These are phyloP conservation scores for Petrocephalus microphthalmus DNA, from an alignment of 2,113 vertebrate species.

Conservation along the genomic window DNA sequence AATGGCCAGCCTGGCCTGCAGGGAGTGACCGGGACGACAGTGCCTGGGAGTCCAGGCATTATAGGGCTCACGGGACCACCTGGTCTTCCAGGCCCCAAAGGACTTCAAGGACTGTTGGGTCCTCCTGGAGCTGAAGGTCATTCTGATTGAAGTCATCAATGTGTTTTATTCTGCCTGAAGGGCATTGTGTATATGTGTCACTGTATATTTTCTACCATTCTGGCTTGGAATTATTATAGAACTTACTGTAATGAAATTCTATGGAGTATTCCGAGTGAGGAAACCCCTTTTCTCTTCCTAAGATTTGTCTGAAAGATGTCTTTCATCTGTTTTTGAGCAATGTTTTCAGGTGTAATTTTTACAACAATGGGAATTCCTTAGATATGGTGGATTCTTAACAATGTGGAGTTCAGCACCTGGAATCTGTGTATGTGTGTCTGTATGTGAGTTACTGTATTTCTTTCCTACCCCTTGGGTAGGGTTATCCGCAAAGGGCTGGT, in stretches of 20 bases:
- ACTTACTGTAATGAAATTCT: background rate
- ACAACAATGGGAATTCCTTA: background rate
- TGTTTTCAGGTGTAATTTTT: background rate
- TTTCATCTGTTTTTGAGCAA: background rate
- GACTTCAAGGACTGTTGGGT: conserved; percentile 68
- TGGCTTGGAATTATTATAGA: background rate
- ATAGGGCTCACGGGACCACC: conserved; percentile 64
- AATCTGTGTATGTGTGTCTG: background rate
- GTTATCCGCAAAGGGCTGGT: background rate
- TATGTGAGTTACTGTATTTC: background rate
- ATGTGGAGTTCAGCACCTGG: background rate
- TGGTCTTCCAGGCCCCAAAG: conserved; percentile 67
- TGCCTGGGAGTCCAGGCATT: conserved; percentile 50
- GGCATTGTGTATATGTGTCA: background rate
- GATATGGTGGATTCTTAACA: background rate
- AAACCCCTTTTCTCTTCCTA: background rate
- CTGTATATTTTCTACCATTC: background rate
- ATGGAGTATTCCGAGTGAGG: background rate
- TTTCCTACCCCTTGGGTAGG: background rate
- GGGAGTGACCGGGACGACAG: conserved; percentile 51
- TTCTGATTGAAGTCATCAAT: conserved; percentile 62
- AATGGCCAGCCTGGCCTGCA: background rate
- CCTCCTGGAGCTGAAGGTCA: conserved; percentile 70
- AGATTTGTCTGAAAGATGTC: background rate
- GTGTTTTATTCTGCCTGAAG: conserved; percentile 29